Percentiles rank a stretch among this genome's conserved stretches.
Conservation (phyloP, 2,888 invertebrate genomes). For the Orthosia gothica region DNA sequence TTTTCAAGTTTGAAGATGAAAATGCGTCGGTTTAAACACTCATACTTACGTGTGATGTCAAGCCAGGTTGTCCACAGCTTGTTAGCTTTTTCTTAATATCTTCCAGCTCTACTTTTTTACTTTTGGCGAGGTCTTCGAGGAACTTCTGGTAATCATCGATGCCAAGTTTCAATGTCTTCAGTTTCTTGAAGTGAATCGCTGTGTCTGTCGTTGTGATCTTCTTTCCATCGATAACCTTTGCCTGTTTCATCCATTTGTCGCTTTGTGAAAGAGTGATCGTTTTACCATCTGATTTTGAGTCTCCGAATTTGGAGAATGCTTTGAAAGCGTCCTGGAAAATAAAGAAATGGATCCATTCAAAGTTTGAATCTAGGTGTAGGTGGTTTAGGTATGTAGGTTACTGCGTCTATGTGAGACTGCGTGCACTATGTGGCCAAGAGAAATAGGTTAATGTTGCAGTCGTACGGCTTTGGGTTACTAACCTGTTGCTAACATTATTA, state of each 20-base stretch:
- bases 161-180: slow-evolving; percentile 95
- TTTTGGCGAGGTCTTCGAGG: slow-evolving; percentile 96
- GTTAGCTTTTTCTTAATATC: slow-evolving; percentile 96
- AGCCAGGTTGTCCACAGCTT: slow-evolving; percentile 95
- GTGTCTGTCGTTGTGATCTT: slow-evolving; percentile 97
- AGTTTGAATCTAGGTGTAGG: neutral
- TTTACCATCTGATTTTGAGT: slow-evolving; percentile 96
- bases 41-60: slow-evolving; percentile 82
- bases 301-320: slow-evolving; percentile 97
- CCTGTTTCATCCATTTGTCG: slow-evolving; percentile 99
- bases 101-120: slow-evolving; percentile 95
- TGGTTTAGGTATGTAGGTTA: neutral
- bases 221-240: slow-evolving; percentile 95
- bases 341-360: slow-evolving; percentile 1
- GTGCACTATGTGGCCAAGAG: neutral
- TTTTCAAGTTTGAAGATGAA: neutral
- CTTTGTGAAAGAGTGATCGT: slow-evolving; percentile 97
- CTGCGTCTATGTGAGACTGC: neutral
- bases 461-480: slow-evolving; percentile 19
- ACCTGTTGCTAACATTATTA: neutral
- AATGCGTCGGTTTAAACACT: neutral
- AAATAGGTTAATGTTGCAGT: slow-evolving; percentile 28
- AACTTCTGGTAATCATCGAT: slow-evolving; percentile 96
- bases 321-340: slow-evolving; percentile 94
- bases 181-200: slow-evolving; percentile 97